Conservation (phyloP, 2,113 vertebrate species). For the Amblyornis subalaris region DNA sequence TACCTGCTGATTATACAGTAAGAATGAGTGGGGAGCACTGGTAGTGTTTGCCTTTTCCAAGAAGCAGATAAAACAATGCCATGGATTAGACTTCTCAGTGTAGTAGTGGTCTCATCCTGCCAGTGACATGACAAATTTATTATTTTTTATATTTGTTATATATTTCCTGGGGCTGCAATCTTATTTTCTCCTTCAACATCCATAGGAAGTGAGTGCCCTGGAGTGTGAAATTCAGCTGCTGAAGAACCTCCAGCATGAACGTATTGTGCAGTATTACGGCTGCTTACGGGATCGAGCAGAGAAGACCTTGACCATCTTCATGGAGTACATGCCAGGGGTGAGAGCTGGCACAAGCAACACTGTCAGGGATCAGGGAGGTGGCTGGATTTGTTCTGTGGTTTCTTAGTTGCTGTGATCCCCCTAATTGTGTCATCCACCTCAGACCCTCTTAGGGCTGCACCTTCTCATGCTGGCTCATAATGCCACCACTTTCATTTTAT, state of each 20-base stretch:
- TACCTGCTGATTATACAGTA: neutral
- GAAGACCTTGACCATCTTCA: conserved; percentile 94
- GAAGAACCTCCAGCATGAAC: conserved; percentile 92
- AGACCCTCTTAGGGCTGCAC: neutral
- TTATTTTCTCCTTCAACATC: neutral
- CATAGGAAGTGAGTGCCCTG: conserved; percentile 90
- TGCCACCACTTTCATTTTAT: neutral
- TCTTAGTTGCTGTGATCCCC: neutral
- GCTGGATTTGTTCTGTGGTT: neutral
- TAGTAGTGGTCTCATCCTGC: neutral
- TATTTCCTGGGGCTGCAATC: neutral
- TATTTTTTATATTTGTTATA: neutral
- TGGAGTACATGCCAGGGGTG: conserved; percentile 98
- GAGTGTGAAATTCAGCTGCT: conserved; percentile 96
- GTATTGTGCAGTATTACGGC: conserved; percentile 94
- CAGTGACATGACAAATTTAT: neutral
- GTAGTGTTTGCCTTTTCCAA: neutral
- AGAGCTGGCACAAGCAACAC: conserved; percentile 26
- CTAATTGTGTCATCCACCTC: neutral
- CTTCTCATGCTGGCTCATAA: neutral
- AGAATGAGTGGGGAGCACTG: neutral
- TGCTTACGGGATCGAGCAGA: conserved; percentile 87
- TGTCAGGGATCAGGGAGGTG: neutral
- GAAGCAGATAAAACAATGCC: neutral
- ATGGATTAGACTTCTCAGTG: neutral